Evolutionary conservation across 2,797 vertebrate genomes (phyloP).

Genomic region (Babyrousa celebensis): DNA sequence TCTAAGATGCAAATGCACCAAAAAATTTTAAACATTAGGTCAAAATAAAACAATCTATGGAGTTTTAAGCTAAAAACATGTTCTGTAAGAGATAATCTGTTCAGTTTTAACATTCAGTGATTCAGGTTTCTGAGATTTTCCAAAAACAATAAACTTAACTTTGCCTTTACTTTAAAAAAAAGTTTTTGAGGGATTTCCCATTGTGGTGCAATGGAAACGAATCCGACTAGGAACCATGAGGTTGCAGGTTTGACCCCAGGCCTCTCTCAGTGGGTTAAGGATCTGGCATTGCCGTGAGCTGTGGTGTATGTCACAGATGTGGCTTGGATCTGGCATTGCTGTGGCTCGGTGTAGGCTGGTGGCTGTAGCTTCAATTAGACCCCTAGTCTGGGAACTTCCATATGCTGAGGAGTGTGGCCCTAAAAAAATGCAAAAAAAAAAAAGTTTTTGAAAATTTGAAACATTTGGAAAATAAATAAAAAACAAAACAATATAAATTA

Average conservation of each 20-base stretch:
- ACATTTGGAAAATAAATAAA: conserved; percentile 78
- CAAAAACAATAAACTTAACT: neutral
- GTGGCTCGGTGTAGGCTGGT: too few relatives aligned
- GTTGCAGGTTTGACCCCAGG: too few relatives aligned
- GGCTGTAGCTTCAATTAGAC: too few relatives aligned
- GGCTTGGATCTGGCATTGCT: too few relatives aligned
- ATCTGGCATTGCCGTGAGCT: too few relatives aligned
- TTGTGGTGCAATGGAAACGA: too few relatives aligned
- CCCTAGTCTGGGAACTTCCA: too few relatives aligned
- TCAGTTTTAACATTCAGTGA: conserved; percentile 53
- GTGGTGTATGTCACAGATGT: too few relatives aligned
- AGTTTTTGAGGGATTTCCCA: neutral
- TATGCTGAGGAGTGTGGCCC: too few relatives aligned
- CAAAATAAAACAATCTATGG: conserved; percentile 29
- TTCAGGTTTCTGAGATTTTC: conserved; percentile 66
- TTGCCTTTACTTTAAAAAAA: neutral
- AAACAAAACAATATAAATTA: conserved; percentile 87
- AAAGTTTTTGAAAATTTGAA: conserved; percentile 70
- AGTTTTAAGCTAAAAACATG: conserved; percentile 47
- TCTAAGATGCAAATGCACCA: conserved; percentile 53
- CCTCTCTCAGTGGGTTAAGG: too few relatives aligned
- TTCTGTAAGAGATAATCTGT: conserved; percentile 66
- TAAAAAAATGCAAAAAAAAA: neutral
- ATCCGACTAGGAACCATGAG: too few relatives aligned
- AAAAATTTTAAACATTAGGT: neutral